Conservation (phyloP, 2,797 vertebrate genomes). For the Aphelocoma californica region DNA sequence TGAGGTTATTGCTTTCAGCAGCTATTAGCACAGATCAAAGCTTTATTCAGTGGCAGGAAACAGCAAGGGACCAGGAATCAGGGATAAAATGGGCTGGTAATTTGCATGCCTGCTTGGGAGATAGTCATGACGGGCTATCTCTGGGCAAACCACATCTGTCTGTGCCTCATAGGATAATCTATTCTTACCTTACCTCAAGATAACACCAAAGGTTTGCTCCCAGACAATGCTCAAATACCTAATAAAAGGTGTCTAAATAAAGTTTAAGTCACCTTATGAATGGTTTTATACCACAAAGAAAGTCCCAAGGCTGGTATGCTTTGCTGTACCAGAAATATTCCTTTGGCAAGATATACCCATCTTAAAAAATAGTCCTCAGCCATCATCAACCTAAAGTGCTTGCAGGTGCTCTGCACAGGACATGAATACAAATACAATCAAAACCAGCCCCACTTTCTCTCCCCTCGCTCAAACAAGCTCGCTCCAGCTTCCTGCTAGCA, state of each 20-base stretch:
- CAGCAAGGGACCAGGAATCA: not conserved
- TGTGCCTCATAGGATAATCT: not conserved
- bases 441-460: not conserved
- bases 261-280: not conserved
- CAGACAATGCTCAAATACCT: not conserved
- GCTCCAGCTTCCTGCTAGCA: accelerated
- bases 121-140: not conserved
- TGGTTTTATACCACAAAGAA: not conserved
- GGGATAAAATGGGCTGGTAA: not conserved
- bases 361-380: not conserved
- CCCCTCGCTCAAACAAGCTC: accelerated
- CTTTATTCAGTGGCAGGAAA: not conserved
- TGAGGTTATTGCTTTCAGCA: not conserved
- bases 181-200: not conserved
- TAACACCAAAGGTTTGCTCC: not conserved
- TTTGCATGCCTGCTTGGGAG: not conserved
- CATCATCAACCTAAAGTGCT: not conserved
- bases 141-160: not conserved
- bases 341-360: not conserved
- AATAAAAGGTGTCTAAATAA: not conserved
- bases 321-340: not conserved
- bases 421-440: not conserved
- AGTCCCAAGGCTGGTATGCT: not conserved
- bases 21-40: not conserved
- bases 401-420: not conserved